These are phyloP conservation scores for Ptychoptera albimana DNA, from an alignment of 2,888 invertebrate species.

Conservation along the genomic window DNA sequence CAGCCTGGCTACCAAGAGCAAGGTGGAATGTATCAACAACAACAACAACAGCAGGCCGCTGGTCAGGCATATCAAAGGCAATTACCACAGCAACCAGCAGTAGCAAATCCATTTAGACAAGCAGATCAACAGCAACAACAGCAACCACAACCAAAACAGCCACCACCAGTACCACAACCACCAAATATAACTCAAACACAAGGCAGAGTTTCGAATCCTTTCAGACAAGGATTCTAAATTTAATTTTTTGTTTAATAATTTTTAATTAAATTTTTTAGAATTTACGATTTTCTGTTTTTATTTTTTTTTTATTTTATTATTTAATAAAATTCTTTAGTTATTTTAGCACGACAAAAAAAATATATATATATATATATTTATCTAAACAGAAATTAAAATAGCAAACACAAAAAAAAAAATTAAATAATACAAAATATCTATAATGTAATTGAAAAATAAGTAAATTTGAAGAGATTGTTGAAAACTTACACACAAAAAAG, in stretches of 20 bases:
- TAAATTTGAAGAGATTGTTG: conserved; percentile 11
- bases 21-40: conserved; percentile 30
- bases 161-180: conserved; percentile 25
- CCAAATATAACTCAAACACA: conserved; percentile 11
- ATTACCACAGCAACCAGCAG: conserved; percentile 30
- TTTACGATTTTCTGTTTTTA: too few species aligned
- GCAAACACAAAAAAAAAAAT: too few species aligned
- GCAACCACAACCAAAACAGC: conserved; percentile 30
- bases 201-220: conserved; percentile 50
- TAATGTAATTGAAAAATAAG: too few species aligned
- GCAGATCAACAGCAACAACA: conserved; percentile 29
- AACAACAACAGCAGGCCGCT: conserved; percentile 30
- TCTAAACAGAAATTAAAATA: too few species aligned
- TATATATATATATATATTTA: too few species aligned
- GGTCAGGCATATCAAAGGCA: conserved; percentile 23
- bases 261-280: conserved; percentile 17
- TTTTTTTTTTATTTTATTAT: too few species aligned
- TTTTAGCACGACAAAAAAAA: too few species aligned
- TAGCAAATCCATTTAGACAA: conserved; percentile 63
- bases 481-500: neutral
- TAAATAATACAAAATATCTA: too few species aligned
- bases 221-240: conserved; percentile 61
- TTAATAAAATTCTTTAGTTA: too few species aligned
- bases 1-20: conserved; percentile 31
- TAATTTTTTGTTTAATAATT: neutral